Evolutionary conservation across 2,113 vertebrate genomes (phyloP).

Genomic region (Tachuris rubrigastra): DNA sequence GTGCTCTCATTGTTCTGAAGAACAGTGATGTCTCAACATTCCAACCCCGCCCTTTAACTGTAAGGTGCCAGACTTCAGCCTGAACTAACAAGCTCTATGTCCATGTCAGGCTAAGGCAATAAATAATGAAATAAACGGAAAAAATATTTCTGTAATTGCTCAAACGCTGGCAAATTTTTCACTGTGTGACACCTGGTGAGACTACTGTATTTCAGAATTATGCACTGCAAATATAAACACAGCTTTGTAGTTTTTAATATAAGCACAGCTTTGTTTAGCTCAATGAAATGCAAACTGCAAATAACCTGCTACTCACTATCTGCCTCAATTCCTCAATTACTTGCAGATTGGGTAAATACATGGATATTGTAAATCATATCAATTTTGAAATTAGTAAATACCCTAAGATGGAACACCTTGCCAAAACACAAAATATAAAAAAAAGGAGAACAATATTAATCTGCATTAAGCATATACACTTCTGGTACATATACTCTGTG

Average conservation of each 20-base stretch:
- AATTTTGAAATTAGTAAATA: background rate
- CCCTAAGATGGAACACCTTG: background rate
- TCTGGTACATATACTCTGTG: background rate
- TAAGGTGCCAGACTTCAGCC: background rate
- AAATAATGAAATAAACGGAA: background rate
- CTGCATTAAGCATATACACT: background rate
- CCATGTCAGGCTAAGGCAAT: slow-evolving; percentile 4
- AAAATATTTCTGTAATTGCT: background rate
- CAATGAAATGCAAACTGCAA: slow-evolving; percentile 31
- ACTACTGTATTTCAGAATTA: slow-evolving; percentile 43
- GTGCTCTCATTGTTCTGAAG: background rate
- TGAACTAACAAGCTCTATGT: background rate
- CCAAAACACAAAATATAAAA: background rate
- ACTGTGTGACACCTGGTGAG: slow-evolving; percentile 39
- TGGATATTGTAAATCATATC: background rate
- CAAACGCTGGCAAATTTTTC: slow-evolving; percentile 43
- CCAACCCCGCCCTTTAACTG: no score
- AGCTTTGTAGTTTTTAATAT: slow-evolving; percentile 29
- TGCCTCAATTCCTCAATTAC: background rate
- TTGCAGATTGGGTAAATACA: background rate
- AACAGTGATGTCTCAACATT: background rate
- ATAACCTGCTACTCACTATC: background rate
- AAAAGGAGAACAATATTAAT: background rate
- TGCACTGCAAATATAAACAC: slow-evolving; percentile 33
- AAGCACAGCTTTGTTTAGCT: slow-evolving; percentile 56